A percentile compares a stretch with the other conserved stretches of the same genome.
phyloP scores from a whole-genome alignment of 2,113 vertebrate genomes.

The Oxyruncus cristatus region DNA sequence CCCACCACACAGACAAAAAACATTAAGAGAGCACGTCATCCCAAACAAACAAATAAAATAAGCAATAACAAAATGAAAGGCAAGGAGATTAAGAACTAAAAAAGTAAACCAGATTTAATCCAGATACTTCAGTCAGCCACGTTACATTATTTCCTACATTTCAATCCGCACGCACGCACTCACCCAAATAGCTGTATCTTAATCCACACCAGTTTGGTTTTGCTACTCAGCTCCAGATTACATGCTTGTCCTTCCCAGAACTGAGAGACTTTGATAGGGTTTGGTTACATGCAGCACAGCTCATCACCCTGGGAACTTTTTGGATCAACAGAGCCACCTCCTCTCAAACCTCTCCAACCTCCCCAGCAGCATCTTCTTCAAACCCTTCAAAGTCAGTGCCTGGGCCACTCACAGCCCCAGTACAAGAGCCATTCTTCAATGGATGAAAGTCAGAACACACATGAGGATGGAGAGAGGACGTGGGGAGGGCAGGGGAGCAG shows the following conservation, averaged over 20 bases:
- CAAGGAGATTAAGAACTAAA: not conserved
- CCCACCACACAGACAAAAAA: not conserved
- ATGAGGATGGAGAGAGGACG: not conserved
- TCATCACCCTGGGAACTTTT: not conserved
- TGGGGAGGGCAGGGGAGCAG: not conserved
- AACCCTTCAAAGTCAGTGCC: not conserved
- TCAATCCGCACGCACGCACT: rapidly evolving
- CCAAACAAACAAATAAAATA: not conserved
- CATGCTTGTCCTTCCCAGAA: not conserved
- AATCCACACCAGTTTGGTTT: not conserved
- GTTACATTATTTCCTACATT: not conserved
- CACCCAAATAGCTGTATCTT: not conserved
- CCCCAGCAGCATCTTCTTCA: not conserved
- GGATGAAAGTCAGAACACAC: not conserved
- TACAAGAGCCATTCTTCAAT: not conserved
- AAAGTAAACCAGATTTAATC: not conserved
- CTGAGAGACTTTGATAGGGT: not conserved
- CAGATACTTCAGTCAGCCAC: not conserved
- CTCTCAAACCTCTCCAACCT: not conserved
- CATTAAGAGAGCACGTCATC: not conserved
- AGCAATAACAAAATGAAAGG: not conserved
- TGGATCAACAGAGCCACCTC: not conserved
- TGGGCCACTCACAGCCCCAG: not conserved
- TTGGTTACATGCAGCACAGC: not conserved
- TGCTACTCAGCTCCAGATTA: not conserved